A percentile compares a stretch with the other conserved stretches of the same genome.
phyloP scores from a whole-genome alignment of 2,888 invertebrate genomes.

The Tetheella fluctuosa region DNA sequence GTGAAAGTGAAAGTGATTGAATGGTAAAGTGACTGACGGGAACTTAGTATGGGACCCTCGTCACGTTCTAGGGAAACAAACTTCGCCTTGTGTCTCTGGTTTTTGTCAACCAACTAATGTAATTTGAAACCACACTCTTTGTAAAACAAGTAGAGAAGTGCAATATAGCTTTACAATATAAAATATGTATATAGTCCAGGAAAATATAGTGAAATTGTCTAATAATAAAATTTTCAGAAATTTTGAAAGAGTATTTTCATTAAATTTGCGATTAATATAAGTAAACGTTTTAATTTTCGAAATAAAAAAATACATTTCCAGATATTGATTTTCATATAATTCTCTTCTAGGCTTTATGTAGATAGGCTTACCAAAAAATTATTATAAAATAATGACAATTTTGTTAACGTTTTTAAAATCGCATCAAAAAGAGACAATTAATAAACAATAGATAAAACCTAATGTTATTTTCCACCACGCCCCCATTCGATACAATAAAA shows the following conservation, averaged over 20 bases:
- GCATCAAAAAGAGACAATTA: not conserved
- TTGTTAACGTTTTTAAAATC: too few species aligned
- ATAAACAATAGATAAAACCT: not conserved
- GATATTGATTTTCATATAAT: too few species aligned
- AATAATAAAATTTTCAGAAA: too few species aligned
- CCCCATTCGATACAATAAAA: conserved; percentile 17
- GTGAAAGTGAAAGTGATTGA: conserved; percentile 59
- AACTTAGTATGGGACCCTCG: conserved; percentile 45
- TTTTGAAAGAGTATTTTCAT: too few species aligned
- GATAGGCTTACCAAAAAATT: too few species aligned
- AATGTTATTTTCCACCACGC: not conserved
- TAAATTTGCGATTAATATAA: too few species aligned
- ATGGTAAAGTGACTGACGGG: conserved; percentile 42
- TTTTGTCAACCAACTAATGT: conserved; percentile 35
- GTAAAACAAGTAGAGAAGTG: conserved; percentile 26
- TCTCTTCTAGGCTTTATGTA: too few species aligned
- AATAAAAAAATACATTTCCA: too few species aligned
- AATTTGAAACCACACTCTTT: conserved; percentile 37
- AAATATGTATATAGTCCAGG: not conserved
- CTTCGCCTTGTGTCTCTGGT: conserved; percentile 11
- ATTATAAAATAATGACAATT: too few species aligned
- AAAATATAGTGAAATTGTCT: too few species aligned
- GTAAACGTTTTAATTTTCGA: too few species aligned
- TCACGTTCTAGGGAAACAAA: conserved; percentile 29
- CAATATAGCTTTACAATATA: not conserved